These are phyloP conservation scores for Scaptomyza caliginosa DNA, from an alignment of 2,888 invertebrate genomes.

Conservation along the genomic window DNA sequence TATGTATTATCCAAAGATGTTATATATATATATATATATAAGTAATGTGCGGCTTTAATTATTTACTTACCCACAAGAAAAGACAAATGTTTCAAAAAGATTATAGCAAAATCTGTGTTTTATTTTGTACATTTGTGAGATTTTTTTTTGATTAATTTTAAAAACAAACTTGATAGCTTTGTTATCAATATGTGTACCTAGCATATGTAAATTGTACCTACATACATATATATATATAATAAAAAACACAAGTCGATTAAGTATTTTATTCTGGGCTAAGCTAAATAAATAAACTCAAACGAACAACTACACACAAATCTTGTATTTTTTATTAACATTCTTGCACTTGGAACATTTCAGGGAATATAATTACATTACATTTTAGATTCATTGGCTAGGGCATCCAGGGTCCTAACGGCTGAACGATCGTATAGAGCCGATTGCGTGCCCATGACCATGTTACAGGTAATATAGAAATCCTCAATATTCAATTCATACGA, in stretches of 20 bases:
- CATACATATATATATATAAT: neutral
- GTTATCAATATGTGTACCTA: neutral
- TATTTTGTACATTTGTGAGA: neutral
- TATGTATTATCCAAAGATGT: slow-evolving; percentile 5
- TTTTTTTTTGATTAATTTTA: neutral
- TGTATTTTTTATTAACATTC: neutral
- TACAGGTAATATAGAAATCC: slow-evolving; percentile 59
- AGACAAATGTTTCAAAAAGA: slow-evolving; percentile 1
- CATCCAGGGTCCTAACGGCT: slow-evolving; percentile 1
- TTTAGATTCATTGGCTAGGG: neutral
- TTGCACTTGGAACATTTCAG: neutral
- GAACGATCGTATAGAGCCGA: slow-evolving; percentile 32
- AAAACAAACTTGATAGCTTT: neutral
- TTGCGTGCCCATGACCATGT: slow-evolving; percentile 30
- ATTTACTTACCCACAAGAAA: slow-evolving; percentile 5
- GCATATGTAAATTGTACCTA: neutral
- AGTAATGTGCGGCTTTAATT: neutral
- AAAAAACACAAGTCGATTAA: neutral
- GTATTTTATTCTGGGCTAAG: slow-evolving; percentile 7
- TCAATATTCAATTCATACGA: slow-evolving; percentile 65
- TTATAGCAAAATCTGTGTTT: neutral
- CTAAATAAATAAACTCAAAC: neutral
- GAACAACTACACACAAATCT: neutral
- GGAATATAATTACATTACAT: neutral
- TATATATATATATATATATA: neutral